Percentiles rank a stretch among this genome's conserved stretches.
These are phyloP conservation scores for Chrysocyon brachyurus DNA, from an alignment of 2,797 vertebrate species.

Conservation along the genomic window DNA sequence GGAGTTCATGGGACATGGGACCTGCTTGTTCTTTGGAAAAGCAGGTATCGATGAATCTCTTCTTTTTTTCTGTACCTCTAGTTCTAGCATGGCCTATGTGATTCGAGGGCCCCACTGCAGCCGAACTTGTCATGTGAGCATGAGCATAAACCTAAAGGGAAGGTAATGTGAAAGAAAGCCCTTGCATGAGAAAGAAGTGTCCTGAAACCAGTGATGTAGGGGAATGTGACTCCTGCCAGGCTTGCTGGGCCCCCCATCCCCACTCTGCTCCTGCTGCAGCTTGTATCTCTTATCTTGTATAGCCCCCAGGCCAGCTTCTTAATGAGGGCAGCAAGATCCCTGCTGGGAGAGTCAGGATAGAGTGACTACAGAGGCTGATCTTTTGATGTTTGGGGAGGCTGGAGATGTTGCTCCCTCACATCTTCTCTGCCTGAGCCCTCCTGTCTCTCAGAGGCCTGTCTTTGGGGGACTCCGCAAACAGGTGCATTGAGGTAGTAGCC, in stretches of 20 bases:
- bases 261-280: background rate
- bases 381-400: background rate
- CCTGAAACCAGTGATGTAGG: background rate
- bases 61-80: background rate
- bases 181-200: background rate
- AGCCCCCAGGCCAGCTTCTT: background rate
- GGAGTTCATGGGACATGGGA: background rate
- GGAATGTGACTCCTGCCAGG: background rate
- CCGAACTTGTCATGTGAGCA: background rate
- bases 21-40: background rate
- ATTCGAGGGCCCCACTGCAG: background rate
- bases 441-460: background rate
- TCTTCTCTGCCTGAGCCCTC: background rate
- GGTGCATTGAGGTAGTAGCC: background rate
- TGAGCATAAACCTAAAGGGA: background rate
- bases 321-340: background rate
- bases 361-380: background rate
- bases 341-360: background rate
- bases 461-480: background rate
- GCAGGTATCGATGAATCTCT: background rate
- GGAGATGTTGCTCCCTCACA: background rate
- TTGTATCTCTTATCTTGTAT: background rate
- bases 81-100: background rate
- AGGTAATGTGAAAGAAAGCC: background rate
- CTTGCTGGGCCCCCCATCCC: background rate